Evolutionary conservation across 1,140 invertebrate genomes (phyloP).

Genomic region (Drosophila aff.): DNA sequence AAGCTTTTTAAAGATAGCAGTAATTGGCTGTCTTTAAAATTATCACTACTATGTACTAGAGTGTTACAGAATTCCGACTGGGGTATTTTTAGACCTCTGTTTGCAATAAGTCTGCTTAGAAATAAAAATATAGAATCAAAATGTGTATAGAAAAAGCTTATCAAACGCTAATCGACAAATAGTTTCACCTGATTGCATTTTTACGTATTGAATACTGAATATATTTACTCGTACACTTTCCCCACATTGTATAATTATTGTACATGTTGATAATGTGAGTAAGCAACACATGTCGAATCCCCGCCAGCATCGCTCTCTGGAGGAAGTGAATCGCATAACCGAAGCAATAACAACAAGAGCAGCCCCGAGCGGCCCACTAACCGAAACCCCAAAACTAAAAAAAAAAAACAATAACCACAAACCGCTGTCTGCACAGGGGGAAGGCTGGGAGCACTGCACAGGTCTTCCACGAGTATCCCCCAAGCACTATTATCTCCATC

Average conservation of each 20-base stretch:
- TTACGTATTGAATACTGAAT: conserved; percentile 10
- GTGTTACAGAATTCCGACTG: background rate
- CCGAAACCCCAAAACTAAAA: conserved; percentile 70
- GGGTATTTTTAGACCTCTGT: background rate
- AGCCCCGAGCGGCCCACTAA: conserved; percentile 74
- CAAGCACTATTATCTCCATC: conserved; percentile 49
- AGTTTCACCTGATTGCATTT: conserved; percentile 22
- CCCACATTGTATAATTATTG: conserved; percentile 68
- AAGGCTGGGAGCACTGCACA: conserved; percentile 25
- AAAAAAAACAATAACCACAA: conserved; percentile 65
- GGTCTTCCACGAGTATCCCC: conserved; percentile 32
- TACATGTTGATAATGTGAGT: conserved; percentile 35
- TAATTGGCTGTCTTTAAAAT: background rate
- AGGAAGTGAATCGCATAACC: conserved; percentile 62
- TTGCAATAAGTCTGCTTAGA: background rate
- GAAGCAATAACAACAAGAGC: conserved; percentile 20
- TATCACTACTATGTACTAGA: background rate
- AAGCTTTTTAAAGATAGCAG: background rate
- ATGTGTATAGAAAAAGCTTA: background rate
- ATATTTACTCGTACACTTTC: conserved; percentile 11
- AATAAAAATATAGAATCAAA: background rate
- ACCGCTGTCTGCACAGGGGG: conserved; percentile 44
- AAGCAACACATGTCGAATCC: conserved; percentile 61
- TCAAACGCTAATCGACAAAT: background rate
- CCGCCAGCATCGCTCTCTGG: conserved; percentile 47